Base-by-base conservation (phyloP, 2,797 vertebrate genomes). In the Sebastes kiyomatsui region DNA sequence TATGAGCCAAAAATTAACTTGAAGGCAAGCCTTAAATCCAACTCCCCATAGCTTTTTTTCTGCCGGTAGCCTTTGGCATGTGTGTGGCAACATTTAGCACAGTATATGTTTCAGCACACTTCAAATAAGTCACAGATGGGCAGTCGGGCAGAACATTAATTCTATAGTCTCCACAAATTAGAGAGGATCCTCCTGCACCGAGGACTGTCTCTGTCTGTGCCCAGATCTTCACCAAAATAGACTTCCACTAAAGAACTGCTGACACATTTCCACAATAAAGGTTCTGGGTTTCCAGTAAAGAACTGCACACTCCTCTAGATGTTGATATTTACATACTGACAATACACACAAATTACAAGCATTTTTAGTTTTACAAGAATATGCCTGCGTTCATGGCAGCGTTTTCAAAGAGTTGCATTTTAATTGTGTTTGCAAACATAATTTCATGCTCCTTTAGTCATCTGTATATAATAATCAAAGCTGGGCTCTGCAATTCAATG, bases 101-200 rank as follows among this genome's bases (percentile, higher is more conserved):
- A 80, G 89, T 90, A 88, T 89, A 93, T 84, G 87, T 94, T 92
- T 94, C 90, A 91, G 90, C 82, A 83, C 80, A 86, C 90, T 93
- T 91, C 81, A 96, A 95, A 96, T 94, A 90, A 93, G 92, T 95
- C 89, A 91, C 94, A 95, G 94, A 95, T 95, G 95, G 91, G 84
- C 80, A 84, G 81, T 64, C 81, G 76, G 86, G 91, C 85, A 88
- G 87, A 92, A 93, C 88, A 95, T 94, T 95, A 90, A 93, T 94
- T 93, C 89, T 92, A 88, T 92, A 92, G 89, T 90, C 92, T 86
- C 75, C 82, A 86, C 92, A 95, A 95, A 95, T 94, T 90, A 93
- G 79, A 91, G 89, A 90, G 93, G 86, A 90, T 91, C 86, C 77
- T 88, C 70, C 71, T 89, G 83, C 77, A 68, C 80, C 22, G 81